phyloP scores from a whole-genome alignment of 2,888 invertebrate species.

The Acanthoscelides obtectus region DNA sequence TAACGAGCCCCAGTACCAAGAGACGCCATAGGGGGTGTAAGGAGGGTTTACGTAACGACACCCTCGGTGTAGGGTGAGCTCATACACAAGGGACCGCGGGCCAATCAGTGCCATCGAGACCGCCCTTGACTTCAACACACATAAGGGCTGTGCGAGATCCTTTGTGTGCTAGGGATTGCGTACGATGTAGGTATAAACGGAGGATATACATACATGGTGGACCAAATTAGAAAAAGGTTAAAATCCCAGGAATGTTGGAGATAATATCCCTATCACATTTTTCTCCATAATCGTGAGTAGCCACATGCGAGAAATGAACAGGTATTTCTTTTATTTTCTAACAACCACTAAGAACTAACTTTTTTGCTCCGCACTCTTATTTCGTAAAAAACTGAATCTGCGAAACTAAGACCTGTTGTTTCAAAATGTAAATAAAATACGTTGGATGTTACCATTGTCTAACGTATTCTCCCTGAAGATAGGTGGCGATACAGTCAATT shows the following conservation, averaged over 20 bases:
- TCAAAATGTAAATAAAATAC: no score
- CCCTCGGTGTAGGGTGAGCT: slow-evolving; percentile 27
- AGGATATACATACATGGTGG: not conserved
- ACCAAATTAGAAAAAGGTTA: not conserved
- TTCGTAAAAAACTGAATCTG: no score
- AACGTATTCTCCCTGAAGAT: no score
- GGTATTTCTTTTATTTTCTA: no score
- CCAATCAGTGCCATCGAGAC: slow-evolving; percentile 39
- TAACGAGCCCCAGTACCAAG: slow-evolving; percentile 10
- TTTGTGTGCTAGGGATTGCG: not conserved
- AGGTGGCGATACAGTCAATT: no score
- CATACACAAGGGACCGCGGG: slow-evolving; percentile 24
- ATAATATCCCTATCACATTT: no score
- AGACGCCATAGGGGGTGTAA: slow-evolving; percentile 17
- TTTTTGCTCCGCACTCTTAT: no score
- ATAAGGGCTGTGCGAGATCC: slow-evolving; percentile 18
- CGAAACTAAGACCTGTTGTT: no score
- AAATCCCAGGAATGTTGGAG: not conserved
- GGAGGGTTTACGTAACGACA: slow-evolving; percentile 38
- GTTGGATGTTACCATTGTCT: no score
- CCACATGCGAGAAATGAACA: no score
- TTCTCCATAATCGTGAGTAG: no score
- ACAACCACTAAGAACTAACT: no score
- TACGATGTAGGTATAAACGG: not conserved
- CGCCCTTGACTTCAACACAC: slow-evolving; percentile 39